Percentiles rank a stretch among this genome's conserved stretches.
Conservation (phyloP, 2,113 vertebrate species). For the Ceratotherium simum region DNA sequence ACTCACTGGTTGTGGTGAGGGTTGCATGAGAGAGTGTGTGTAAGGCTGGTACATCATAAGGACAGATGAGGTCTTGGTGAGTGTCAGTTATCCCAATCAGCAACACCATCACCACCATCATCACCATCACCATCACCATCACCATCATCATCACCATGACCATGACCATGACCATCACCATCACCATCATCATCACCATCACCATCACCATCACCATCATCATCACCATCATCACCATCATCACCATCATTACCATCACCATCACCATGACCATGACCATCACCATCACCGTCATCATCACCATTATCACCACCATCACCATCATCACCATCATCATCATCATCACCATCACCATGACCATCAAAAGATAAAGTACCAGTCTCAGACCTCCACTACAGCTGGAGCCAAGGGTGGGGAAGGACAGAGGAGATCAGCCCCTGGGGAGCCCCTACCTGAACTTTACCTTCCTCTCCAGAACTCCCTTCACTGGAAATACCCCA, state of each 20-base stretch:
- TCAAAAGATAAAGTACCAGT: not conserved
- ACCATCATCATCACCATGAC: not conserved
- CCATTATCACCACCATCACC: rapidly evolving
- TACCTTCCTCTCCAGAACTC: not conserved
- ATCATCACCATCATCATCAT: rapidly evolving
- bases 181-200: rapidly evolving
- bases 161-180: not conserved
- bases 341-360: too few relatives aligned
- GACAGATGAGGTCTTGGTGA: not conserved
- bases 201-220: rapidly evolving
- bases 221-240: not conserved
- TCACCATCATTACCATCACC: rapidly evolving
- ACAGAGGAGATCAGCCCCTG: not conserved
- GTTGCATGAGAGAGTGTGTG: not conserved
- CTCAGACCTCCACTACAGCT: not conserved
- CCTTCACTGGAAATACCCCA: not conserved
- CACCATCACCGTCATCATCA: not conserved
- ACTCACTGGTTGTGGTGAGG: not conserved
- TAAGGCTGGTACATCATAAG: not conserved
- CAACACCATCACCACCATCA: not conserved
- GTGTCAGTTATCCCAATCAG: not conserved
- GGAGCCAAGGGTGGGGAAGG: not conserved
- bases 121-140: not conserved
- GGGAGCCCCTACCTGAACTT: not conserved
- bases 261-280: not conserved